Evolutionary conservation across 1,140 invertebrate species (phyloP).

Genomic region (Neomicropteryx cornuta): DNA sequence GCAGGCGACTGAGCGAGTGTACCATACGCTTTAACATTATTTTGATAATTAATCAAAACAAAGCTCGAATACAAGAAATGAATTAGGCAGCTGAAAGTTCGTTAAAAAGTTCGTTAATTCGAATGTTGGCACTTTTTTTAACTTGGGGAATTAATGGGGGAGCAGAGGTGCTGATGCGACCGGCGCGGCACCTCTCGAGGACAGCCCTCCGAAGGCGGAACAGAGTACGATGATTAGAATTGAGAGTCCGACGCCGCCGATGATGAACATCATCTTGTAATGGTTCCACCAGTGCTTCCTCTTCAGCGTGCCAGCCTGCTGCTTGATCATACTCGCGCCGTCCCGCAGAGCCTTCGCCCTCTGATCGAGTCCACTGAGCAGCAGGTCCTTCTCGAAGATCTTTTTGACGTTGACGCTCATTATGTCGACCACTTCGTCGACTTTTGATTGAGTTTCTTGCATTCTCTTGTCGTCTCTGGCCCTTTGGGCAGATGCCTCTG

Average conservation of each 20-base stretch:
- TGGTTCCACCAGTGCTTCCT: constrained; percentile 96
- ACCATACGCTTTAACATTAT: too few species aligned
- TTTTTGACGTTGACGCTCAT: constrained; percentile 95
- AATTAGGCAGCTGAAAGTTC: too few species aligned
- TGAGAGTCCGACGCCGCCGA: constrained; percentile 66
- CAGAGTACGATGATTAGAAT: not conserved
- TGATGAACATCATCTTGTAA: constrained; percentile 86
- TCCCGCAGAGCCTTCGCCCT: constrained; percentile 82
- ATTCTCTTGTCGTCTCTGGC: constrained; percentile 60
- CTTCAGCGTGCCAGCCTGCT: constrained; percentile 85
- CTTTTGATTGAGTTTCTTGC: constrained; percentile 83
- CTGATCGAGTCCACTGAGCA: constrained; percentile 86
- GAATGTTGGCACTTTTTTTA: too few species aligned
- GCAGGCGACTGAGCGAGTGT: too few species aligned
- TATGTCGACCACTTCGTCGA: constrained; percentile 87
- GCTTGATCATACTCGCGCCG: constrained; percentile 83
- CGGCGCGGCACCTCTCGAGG: too few species aligned
- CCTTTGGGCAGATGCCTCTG: too few species aligned
- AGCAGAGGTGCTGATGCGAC: too few species aligned
- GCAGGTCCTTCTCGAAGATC: constrained; percentile 87
- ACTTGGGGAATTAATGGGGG: too few species aligned
- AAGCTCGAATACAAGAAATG: too few species aligned
- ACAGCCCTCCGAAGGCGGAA: not conserved
- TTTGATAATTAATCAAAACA: too few species aligned
- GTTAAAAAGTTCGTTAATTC: too few species aligned